A percentile compares a stretch with the other conserved stretches of the same genome.
Evolutionary conservation across 2,888 invertebrate genomes (phyloP).

Genomic region (Eueremaeus valkanovi): DNA sequence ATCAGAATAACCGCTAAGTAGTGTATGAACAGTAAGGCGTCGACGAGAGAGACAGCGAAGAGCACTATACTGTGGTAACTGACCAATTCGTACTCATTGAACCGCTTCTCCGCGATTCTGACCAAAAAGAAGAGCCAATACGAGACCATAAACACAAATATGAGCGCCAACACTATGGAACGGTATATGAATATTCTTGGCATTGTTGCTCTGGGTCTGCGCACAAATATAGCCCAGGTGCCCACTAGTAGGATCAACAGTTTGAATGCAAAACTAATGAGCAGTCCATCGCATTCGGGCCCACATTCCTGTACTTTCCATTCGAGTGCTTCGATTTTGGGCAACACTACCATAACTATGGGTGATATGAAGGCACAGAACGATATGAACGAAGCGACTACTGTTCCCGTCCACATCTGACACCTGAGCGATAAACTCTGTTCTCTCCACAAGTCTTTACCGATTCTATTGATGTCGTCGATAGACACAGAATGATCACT

Average conservation of each 20-base stretch:
- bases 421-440: conserved; percentile 55
- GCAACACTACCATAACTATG: conserved; percentile 87
- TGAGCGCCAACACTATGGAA: conserved; percentile 78
- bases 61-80: conserved; percentile 84
- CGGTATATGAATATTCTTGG: conserved; percentile 87
- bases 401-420: conserved; percentile 75
- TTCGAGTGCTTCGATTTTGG: conserved; percentile 62
- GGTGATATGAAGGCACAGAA: conserved; percentile 84
- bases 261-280: conserved; percentile 87
- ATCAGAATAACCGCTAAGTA: conserved; percentile 88
- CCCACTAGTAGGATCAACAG: conserved; percentile 80
- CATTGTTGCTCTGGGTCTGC: conserved; percentile 76
- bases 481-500: conserved; percentile 92
- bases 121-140: conserved; percentile 98
- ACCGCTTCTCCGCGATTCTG: conserved; percentile 59
- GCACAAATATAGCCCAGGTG: conserved; percentile 85
- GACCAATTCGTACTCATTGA: conserved; percentile 48
- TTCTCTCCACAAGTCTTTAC: conserved; percentile 49
- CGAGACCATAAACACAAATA: conserved; percentile 86
- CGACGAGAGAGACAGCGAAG: conserved; percentile 86
- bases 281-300: conserved; percentile 87
- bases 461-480: conserved; percentile 63
- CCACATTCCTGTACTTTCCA: conserved; percentile 62
- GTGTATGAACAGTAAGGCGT: conserved; percentile 89
- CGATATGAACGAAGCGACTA: conserved; percentile 72